phyloP scores from a whole-genome alignment of 2,888 invertebrate genomes.

The Neoitamus cyanurus region DNA sequence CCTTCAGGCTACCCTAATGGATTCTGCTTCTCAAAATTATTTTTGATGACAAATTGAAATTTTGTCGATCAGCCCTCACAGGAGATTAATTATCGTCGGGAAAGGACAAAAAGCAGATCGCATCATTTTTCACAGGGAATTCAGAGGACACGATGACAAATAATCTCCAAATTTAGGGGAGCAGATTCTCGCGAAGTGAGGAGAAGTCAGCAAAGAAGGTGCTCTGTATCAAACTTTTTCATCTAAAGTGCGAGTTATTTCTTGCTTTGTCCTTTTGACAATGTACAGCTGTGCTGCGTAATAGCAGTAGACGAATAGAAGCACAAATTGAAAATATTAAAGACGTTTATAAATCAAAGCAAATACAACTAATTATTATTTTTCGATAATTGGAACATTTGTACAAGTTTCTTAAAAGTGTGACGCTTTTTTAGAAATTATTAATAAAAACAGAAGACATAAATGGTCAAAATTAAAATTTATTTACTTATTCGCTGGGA shows the following conservation, averaged over 20 bases:
- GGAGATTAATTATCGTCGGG: slow-evolving; percentile 20
- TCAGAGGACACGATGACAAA: neutral
- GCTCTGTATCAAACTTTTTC: neutral
- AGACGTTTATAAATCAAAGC: too few relatives aligned
- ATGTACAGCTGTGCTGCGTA: neutral
- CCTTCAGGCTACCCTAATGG: neutral
- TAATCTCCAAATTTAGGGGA: neutral
- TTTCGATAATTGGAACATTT: too few relatives aligned
- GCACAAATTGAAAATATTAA: too few relatives aligned
- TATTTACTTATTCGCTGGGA: too few relatives aligned
- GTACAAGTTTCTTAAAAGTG: too few relatives aligned
- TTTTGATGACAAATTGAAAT: slow-evolving; percentile 43
- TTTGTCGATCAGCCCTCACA: slow-evolving; percentile 16
- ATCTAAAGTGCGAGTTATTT: neutral
- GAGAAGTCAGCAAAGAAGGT: neutral
- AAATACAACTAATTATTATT: too few relatives aligned
- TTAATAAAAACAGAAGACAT: too few relatives aligned
- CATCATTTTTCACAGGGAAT: slow-evolving; percentile 15
- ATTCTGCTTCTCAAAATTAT: slow-evolving; percentile 13
- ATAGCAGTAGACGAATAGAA: neutral
- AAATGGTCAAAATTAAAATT: too few relatives aligned
- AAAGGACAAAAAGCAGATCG: neutral
- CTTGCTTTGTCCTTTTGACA: neutral
- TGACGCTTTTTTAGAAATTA: too few relatives aligned
- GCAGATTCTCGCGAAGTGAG: neutral